Base-by-base conservation (phyloP, 2,888 invertebrate genomes). In the Apotomis capreana region DNA sequence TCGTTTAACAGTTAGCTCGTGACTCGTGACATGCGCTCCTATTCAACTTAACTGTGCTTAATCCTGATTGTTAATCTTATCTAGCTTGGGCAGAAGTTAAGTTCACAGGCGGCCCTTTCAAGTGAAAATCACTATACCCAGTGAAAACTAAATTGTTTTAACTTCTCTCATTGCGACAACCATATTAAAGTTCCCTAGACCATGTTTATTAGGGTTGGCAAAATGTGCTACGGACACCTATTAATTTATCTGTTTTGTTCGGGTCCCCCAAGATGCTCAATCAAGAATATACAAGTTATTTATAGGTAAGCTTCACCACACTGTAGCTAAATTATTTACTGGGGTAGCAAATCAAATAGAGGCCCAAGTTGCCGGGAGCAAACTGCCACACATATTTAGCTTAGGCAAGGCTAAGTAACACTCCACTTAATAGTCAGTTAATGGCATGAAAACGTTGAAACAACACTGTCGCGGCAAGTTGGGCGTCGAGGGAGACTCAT, bases 381-480 rank as follows among this genome's bases (percentile, higher is more conserved):
- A 76, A 77, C 77, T 76, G 76, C 75, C 75, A 74, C 78, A 81
- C 78, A 78, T 77, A 81, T 78, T 83, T 79, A 76, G 78, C 79
- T 79, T 78, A 76, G 74, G 74, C 75, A 79, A 75, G 75, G 72
- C 76, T 74, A 76, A 79, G 78, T 78, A 82, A 80, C 78, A 81
- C 78, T 82, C 77, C 77, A 79, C 76, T 81, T 82, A 81, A 83
- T 82, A 79, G 79, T 74, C 75, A 72, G 75, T 76, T 84, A 84
- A 87, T 84, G 76, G 79, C 76, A 83, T 85, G 85, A 83, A 84
- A 85, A 84, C 76, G 77, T 81, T 77, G 78, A 79, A 82, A 83
- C 79, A 80, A 76, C 78, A 79, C 44, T 78, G 76, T 80, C 75
- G 77, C 74, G 75, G 75, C 71, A 78, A 83, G 80, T 82, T 78